A percentile compares a stretch with the other conserved stretches of the same genome.
phyloP scores from a whole-genome alignment of 2,113 vertebrate genomes.

The Neotragus moschatus region DNA sequence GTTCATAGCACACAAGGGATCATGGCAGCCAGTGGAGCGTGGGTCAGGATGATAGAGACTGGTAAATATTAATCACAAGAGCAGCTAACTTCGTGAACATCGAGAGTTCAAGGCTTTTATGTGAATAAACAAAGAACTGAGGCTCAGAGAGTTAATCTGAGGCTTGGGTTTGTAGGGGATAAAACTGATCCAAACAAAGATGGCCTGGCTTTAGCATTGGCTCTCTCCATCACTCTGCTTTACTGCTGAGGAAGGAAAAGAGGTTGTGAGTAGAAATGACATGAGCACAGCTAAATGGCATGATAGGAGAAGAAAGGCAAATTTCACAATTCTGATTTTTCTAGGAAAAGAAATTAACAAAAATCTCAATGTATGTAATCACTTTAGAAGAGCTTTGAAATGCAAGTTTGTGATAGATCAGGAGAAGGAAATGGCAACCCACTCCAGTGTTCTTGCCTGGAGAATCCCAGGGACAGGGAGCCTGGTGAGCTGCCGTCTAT shows the following conservation, averaged over 20 bases:
- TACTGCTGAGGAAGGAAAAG: background rate
- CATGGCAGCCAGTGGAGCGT: background rate
- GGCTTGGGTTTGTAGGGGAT: background rate
- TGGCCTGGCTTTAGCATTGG: background rate
- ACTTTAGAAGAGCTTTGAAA: background rate
- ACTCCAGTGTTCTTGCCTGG: too few species aligned
- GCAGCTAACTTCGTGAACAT: background rate
- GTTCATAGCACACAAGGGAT: background rate
- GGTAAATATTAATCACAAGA: background rate
- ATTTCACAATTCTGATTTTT: background rate
- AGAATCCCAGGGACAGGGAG: too few species aligned
- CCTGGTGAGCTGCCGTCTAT: too few species aligned
- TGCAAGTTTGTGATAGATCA: slow-evolving; percentile 1
- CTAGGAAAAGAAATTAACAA: background rate
- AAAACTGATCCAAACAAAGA: background rate
- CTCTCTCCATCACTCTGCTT: background rate
- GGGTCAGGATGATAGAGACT: background rate
- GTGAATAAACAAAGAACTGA: background rate
- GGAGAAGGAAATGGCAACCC: too few species aligned
- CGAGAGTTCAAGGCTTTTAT: background rate
- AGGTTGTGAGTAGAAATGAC: background rate
- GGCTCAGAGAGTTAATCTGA: background rate
- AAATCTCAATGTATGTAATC: background rate
- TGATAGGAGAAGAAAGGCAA: background rate
- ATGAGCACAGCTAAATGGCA: background rate